Percentiles rank a stretch among this genome's conserved stretches.
Evolutionary conservation across 2,888 invertebrate genomes (phyloP).

Genomic region (Epinotia bilunana): DNA sequence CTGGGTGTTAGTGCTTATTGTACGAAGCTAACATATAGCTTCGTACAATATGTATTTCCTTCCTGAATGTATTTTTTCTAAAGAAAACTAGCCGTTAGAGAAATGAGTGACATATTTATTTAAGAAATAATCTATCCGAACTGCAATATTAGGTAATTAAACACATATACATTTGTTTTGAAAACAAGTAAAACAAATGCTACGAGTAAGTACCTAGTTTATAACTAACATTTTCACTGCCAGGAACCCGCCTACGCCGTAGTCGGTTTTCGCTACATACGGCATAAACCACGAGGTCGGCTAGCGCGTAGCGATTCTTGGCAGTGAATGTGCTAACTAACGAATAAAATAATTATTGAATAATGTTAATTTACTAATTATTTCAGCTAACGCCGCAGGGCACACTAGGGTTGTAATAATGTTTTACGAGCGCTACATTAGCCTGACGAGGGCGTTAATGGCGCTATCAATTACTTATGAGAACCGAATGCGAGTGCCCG

Average conservation of each 20-base stretch:
- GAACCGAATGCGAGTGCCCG: slow-evolving; percentile 2
- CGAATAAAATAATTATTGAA: not conserved
- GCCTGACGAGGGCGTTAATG: slow-evolving; percentile 34
- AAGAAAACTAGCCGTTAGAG: not conserved
- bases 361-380: not conserved
- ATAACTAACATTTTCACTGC: no score
- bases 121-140: not conserved
- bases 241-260: no score
- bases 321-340: no score
- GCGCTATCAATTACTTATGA: slow-evolving; percentile 34
- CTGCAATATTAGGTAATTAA: not conserved
- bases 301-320: no score
- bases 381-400: not conserved
- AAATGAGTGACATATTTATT: not conserved
- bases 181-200: not conserved
- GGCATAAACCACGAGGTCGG: no score
- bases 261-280: no score
- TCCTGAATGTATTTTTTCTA: not conserved
- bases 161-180: not conserved
- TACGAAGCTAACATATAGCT: no score
- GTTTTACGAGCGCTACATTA: slow-evolving; percentile 35
- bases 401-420: slow-evolving; percentile 10
- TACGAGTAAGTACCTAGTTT: no score
- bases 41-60: not conserved
- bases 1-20: not conserved